Evolutionary conservation across 2,797 vertebrate genomes (phyloP).

Genomic region (Cryptoprocta ferox): DNA sequence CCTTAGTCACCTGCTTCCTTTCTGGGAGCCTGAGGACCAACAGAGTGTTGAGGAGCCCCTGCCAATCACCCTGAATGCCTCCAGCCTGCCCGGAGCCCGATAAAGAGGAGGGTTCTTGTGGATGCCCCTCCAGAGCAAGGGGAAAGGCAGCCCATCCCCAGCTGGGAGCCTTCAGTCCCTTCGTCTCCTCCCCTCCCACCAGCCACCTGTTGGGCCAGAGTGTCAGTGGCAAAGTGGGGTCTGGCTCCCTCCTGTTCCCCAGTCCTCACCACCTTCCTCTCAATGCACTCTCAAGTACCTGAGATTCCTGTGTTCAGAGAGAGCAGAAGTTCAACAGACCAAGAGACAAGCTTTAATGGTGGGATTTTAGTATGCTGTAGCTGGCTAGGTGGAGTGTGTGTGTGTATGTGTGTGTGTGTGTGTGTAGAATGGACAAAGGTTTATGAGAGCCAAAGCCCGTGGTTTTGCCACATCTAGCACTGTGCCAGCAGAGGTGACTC

Average conservation of each 20-base stretch:
- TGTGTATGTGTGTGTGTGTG: not conserved
- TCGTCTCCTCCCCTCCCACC: not conserved
- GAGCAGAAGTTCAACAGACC: not conserved
- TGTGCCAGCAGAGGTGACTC: not conserved
- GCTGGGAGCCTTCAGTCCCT: not conserved
- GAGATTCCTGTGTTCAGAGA: not conserved
- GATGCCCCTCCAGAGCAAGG: not conserved
- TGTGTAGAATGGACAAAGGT: not conserved
- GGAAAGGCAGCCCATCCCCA: not conserved
- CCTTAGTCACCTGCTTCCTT: not conserved
- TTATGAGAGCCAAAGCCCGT: not conserved
- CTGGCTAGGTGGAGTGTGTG: not conserved
- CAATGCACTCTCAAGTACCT: not conserved
- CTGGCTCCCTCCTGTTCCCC: not conserved
- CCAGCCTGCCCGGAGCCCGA: not conserved
- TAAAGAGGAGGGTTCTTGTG: not conserved
- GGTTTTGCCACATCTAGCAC: not conserved
- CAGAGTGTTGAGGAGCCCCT: not conserved
- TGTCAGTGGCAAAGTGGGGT: not conserved
- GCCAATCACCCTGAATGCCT: not conserved
- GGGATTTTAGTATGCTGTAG: not conserved
- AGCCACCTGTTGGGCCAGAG: not conserved
- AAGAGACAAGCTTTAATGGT: too few species aligned
- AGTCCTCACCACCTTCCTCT: not conserved
- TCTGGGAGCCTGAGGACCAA: not conserved